These are phyloP conservation scores for Mormyrus iriodes DNA, from an alignment of 2,113 vertebrate genomes.

Conservation along the genomic window DNA sequence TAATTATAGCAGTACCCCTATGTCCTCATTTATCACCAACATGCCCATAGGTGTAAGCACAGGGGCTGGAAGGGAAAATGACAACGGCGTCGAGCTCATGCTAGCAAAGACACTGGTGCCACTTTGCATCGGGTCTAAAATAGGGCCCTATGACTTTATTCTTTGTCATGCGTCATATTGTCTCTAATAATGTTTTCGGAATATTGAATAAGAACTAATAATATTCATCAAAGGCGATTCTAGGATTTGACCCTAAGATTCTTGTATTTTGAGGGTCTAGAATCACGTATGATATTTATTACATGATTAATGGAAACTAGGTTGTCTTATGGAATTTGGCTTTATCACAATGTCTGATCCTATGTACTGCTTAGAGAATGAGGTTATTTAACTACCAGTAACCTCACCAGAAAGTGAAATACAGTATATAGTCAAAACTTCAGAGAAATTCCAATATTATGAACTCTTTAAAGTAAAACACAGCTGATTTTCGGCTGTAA, in stretches of 20 bases:
- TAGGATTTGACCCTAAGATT: neutral
- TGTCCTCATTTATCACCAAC: no score
- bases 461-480: neutral
- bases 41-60: no score
- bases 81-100: no score
- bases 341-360: neutral
- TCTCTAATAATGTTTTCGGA: neutral
- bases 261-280: neutral
- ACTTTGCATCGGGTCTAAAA: neutral
- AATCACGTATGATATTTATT: neutral
- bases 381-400: no score
- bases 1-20: no score
- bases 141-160: neutral
- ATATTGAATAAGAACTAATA: neutral
- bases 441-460: neutral
- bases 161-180: neutral
- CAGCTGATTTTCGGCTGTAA: neutral
- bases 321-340: neutral
- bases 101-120: no score
- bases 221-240: neutral
- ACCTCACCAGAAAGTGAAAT: no score
- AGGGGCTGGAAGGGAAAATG: no score
- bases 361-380: neutral
- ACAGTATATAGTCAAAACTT: neutral
- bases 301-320: neutral